A percentile compares a stretch with the other conserved stretches of the same genome.
Evolutionary conservation across 1,140 invertebrate genomes (phyloP).

Genomic region (Bradysia coprophila): DNA sequence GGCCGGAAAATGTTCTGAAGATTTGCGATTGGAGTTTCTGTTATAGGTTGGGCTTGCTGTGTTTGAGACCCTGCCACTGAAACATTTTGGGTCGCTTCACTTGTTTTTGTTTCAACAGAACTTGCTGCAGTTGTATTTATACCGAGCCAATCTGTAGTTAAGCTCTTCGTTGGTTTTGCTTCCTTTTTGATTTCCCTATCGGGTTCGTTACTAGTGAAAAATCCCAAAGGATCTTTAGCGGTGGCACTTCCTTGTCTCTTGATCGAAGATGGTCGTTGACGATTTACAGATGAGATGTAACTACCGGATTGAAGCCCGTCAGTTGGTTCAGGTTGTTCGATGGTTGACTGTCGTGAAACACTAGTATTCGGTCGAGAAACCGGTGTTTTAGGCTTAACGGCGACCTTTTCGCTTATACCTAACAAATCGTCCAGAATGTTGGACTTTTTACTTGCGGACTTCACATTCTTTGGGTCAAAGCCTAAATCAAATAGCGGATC

Average conservation of each 20-base stretch:
- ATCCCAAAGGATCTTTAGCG: constrained; percentile 13
- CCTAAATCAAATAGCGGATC: constrained; percentile 15
- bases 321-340: constrained; percentile 13
- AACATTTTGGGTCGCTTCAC: constrained; percentile 6
- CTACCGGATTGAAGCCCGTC: constrained; percentile 11
- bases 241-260: constrained; percentile 15
- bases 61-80: constrained; percentile 2
- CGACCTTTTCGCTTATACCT: background rate
- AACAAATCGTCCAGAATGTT: constrained; percentile 9
- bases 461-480: constrained; percentile 21
- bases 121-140: constrained; percentile 2
- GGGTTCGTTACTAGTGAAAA: background rate
- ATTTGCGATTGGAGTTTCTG: constrained; percentile 1
- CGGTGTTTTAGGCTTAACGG: constrained; percentile 5
- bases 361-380: constrained; percentile 6
- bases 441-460: constrained; percentile 10
- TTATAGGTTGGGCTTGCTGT: background rate
- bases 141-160: constrained; percentile 19
- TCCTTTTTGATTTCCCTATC: background rate
- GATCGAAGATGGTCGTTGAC: constrained; percentile 17
- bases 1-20: constrained; percentile 11
- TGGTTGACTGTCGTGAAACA: constrained; percentile 17
- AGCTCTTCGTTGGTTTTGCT: constrained; percentile 7
- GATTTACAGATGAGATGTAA: constrained; percentile 5
- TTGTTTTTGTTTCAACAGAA: background rate